Conservation (phyloP, 2,797 vertebrate species). For the Parauchenoglanis punctatus region DNA sequence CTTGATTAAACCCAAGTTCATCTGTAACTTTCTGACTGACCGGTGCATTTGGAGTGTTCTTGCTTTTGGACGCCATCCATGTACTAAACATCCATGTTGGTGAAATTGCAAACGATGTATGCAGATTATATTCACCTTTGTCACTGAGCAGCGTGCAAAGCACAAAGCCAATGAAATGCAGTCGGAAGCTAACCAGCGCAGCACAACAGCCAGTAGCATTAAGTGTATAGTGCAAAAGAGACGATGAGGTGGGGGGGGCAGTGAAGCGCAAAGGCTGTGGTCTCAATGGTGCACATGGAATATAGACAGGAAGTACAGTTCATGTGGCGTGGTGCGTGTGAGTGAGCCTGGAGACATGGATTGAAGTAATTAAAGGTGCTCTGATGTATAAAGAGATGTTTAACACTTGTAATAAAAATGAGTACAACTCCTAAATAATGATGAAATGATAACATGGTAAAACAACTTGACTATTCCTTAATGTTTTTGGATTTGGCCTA, state of each 20-base stretch:
- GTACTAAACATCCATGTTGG: too few species aligned
- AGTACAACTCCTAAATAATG: not conserved
- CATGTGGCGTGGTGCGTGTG: not conserved
- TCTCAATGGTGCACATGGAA: not conserved
- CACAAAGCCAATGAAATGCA: too few species aligned
- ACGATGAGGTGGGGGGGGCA: not conserved
- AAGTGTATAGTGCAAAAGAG: not conserved
- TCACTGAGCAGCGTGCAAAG: not conserved
- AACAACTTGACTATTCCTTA: not conserved
- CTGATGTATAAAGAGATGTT: not conserved
- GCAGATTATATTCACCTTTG: not conserved
- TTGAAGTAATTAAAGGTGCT: not conserved
- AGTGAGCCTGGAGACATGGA: not conserved
- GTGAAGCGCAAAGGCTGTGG: not conserved
- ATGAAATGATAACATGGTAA: not conserved
- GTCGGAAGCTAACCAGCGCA: not conserved
- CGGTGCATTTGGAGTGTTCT: not conserved
- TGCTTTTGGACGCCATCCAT: not conserved
- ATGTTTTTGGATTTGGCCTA: not conserved
- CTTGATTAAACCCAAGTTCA: conserved; percentile 82
- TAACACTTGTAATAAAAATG: not conserved
- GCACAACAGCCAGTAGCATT: not conserved
- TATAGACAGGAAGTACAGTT: not conserved
- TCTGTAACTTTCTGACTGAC: conserved; percentile 63
- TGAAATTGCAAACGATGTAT: not conserved